These are phyloP conservation scores for Pinna nobilis DNA, from an alignment of 1,140 invertebrate genomes.

Conservation along the genomic window DNA sequence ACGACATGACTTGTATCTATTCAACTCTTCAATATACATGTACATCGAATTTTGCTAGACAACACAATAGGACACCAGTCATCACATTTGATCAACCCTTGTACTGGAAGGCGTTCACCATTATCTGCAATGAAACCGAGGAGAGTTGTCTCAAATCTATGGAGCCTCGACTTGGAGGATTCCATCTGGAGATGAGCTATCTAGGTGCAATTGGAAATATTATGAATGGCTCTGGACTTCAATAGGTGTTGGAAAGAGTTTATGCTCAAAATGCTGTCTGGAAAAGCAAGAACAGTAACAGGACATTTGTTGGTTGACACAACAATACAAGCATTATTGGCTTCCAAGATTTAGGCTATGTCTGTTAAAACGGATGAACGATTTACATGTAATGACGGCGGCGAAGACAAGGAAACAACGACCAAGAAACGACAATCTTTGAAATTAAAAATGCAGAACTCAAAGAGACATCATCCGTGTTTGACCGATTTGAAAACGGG, in stretches of 20 bases:
- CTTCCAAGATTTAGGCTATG: not conserved
- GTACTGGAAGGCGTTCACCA: slow-evolving; percentile 50
- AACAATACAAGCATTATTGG: slow-evolving; percentile 13
- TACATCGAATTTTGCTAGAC: slow-evolving; percentile 31
- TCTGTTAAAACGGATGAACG: not conserved
- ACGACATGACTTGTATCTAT: slow-evolving; percentile 58
- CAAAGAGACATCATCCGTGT: not conserved
- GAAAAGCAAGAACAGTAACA: slow-evolving; percentile 69
- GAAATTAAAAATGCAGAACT: not conserved
- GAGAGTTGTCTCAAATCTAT: slow-evolving; percentile 31
- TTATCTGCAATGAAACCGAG: slow-evolving; percentile 25
- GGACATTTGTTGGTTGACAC: slow-evolving; percentile 63
- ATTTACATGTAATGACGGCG: not conserved
- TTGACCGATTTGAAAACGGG: not conserved
- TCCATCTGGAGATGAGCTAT: slow-evolving; percentile 42
- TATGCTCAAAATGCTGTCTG: slow-evolving; percentile 62
- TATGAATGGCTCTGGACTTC: slow-evolving; percentile 33
- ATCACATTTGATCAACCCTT: slow-evolving; percentile 48
- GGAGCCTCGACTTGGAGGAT: slow-evolving; percentile 33
- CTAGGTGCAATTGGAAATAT: slow-evolving; percentile 26
- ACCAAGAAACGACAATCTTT: not conserved
- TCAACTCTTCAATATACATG: slow-evolving; percentile 58
- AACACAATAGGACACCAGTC: slow-evolving; percentile 36
- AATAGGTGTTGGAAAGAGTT: slow-evolving; percentile 41
- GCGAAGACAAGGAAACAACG: not conserved